Evolutionary conservation across 1,140 invertebrate species (phyloP), one percentile per base, ranked within the genome.

Genomic region (Apis laboriosa): DNA sequence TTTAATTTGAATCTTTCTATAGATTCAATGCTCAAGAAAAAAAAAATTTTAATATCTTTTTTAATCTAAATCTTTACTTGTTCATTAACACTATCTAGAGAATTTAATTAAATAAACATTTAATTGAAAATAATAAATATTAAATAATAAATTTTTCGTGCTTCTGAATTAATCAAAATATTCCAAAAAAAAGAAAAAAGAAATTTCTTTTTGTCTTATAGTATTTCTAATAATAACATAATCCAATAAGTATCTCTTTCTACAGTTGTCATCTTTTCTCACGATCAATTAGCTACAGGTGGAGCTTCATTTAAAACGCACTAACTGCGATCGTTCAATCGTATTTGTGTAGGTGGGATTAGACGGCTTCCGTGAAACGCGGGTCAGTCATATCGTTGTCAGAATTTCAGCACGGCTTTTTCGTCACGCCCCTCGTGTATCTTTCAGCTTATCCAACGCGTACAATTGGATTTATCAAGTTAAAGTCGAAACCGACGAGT

Each of bases 391-490:
- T 74, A 82, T 86, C 74, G 83, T 82, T 84, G 88, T 88, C 86
- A 80, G 68, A 84, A 70, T 77, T 86, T 77, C 66, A 55, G 70
- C 72, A 68, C 63, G 53, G 67, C 61, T 76, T 80, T 90, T 87
- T 85, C 84, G 90, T 89, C 85, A 89, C 84, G 90, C 80, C 85
- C 74, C 86, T 90, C 90, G 86, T 90, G 88, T 90, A 85, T 53
- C 89, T 84, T 89, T 91, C 89, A 74, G 86, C 90, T 91, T 90
- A 90, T 88, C 86, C 85, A 83, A 66, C 90, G 86, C 85, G 81
- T 84, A 87, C 85, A 86, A 90, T 90, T 90, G 86, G 85, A 91
- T 90, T 90, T 90, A 90, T 89, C 84, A 82, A 84, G 72, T 84
- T 78, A 66, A 66, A 79, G 66, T 80, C 73, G 82, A 84, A 83